Percentiles rank a stretch among this genome's conserved stretches.
These are phyloP conservation scores for Phthorimaea operculella DNA, from an alignment of 1,140 invertebrate genomes.

Conservation along the genomic window DNA sequence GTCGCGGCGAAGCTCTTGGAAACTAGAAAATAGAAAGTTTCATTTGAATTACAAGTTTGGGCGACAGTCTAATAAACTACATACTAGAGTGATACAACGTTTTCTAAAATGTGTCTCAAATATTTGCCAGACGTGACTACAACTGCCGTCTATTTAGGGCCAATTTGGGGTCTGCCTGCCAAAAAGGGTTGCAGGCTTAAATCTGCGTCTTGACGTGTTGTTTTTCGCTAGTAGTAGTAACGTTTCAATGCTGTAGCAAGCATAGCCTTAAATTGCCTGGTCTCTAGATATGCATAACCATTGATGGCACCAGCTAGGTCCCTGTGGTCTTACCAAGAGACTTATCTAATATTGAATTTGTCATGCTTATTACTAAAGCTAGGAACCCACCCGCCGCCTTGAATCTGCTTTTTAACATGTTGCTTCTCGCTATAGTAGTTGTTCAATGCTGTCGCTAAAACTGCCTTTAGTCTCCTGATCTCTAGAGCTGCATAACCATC, in stretches of 20 bases:
- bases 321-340: too few relatives aligned
- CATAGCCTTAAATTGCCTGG: slow-evolving; percentile 37
- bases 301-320: slow-evolving; percentile 56
- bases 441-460: slow-evolving; percentile 74
- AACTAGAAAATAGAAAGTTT: slow-evolving; percentile 71
- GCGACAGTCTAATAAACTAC: too few relatives aligned
- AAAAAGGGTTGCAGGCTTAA: slow-evolving; percentile 51
- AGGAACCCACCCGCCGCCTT: slow-evolving; percentile 66
- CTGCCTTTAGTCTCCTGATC: slow-evolving; percentile 37
- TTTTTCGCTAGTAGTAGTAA: slow-evolving; percentile 94
- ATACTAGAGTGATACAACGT: too few relatives aligned
- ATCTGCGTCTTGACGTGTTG: slow-evolving; percentile 94
- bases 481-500: slow-evolving; percentile 56
- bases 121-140: too few relatives aligned
- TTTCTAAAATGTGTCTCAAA: too few relatives aligned
- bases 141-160: too few relatives aligned
- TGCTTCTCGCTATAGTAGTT: slow-evolving; percentile 94
- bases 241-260: slow-evolving; percentile 76
- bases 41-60: too few relatives aligned
- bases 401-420: slow-evolving; percentile 91
- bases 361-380: too few relatives aligned
- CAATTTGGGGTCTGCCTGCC: too few relatives aligned
- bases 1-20: slow-evolving; percentile 92
- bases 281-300: slow-evolving; percentile 49
- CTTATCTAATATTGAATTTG: too few relatives aligned